A percentile compares a stretch with the other conserved stretches of the same genome.
These are phyloP conservation scores for Montipora cactus DNA, from an alignment of 64 coral and sea anemone species.

Conservation along the genomic window DNA sequence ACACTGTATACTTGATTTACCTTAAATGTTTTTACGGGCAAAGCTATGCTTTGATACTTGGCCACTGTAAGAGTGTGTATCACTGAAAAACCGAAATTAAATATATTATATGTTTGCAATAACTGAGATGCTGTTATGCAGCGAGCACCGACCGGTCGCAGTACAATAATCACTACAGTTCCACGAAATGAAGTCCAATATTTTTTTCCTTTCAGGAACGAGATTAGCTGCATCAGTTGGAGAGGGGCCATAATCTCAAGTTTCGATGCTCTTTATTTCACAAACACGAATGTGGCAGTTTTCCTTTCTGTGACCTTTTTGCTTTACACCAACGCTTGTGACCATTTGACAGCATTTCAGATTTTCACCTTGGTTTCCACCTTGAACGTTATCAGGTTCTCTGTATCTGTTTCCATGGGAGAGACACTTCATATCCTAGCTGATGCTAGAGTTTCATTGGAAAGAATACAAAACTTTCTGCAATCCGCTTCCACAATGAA, in stretches of 20 bases:
- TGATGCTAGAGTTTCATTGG: conserved; percentile 35
- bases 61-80: no score
- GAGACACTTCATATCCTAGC: conserved; percentile 35
- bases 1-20: neutral
- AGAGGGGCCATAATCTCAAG: conserved; percentile 33
- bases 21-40: no score
- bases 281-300: conserved; percentile 2
- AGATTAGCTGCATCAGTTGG: conserved; percentile 20
- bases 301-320: conserved; percentile 17
- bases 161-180: neutral
- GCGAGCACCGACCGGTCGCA: no score
- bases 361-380: conserved; percentile 27
- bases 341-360: conserved; percentile 21
- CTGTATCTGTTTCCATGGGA: conserved; percentile 10
- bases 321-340: neutral
- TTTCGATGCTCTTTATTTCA: conserved; percentile 26
- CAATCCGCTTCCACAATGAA: neutral
- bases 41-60: no score
- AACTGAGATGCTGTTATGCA: no score
- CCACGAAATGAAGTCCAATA: neutral
- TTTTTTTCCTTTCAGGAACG: conserved; percentile 24
- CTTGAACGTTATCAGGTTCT: conserved; percentile 17
- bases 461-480: conserved; percentile 32
- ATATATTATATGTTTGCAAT: no score
- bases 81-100: no score